Conservation (phyloP, 2,797 vertebrate genomes). For the Propithecus deckenii region DNA sequence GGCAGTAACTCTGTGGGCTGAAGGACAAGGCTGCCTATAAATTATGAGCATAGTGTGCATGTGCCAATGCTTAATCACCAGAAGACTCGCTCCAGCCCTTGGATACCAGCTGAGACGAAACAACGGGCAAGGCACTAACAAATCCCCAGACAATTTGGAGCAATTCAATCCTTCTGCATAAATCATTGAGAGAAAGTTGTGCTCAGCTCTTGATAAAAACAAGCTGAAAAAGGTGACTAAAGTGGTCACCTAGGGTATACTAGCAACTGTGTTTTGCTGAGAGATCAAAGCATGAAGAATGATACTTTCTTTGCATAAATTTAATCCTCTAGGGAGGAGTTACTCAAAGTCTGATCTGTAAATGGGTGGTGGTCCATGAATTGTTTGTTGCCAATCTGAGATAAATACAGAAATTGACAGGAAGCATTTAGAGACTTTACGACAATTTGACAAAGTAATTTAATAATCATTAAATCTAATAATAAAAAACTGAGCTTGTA, state of each 20-base stretch:
- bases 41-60: not conserved
- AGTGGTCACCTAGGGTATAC: not conserved
- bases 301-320: not conserved
- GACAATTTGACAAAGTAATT: conserved; percentile 5
- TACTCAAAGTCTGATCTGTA: not conserved
- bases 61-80: not conserved
- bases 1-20: not conserved
- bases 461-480: conserved; percentile 29
- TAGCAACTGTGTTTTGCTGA: not conserved
- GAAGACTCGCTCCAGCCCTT: not conserved
- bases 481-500: not conserved
- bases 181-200: not conserved
- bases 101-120: not conserved
- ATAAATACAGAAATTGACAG: conserved; percentile 4
- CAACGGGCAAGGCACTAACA: not conserved
- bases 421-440: not conserved
- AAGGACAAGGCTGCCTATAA: not conserved
- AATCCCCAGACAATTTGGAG: not conserved
- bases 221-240: not conserved
- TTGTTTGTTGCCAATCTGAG: not conserved
- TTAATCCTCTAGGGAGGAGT: not conserved
- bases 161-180: not conserved
- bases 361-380: not conserved
- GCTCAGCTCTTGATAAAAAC: not conserved
- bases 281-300: not conserved